These are phyloP conservation scores for Sigmodon hispidus DNA, from an alignment of 2,113 vertebrate genomes.

Conservation along the genomic window DNA sequence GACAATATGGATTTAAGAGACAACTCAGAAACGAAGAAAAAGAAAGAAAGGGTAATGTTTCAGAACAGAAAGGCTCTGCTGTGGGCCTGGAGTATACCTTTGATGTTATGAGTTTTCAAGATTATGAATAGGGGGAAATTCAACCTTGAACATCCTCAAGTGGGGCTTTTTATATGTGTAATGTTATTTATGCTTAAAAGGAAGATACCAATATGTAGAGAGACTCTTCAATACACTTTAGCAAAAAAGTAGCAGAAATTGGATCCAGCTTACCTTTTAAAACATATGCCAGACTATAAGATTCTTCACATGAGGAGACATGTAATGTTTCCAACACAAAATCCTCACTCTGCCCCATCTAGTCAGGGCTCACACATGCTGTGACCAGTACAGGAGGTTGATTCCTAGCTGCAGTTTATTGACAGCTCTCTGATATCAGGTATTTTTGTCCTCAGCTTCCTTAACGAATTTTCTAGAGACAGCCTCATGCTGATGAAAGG, in stretches of 20 bases:
- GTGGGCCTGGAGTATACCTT: background rate
- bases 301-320: background rate
- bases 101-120: background rate
- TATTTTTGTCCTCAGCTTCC: background rate
- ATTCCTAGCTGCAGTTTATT: background rate
- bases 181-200: background rate
- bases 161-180: background rate
- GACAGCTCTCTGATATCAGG: background rate
- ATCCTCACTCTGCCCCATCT: background rate
- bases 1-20: background rate
- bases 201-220: background rate
- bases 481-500: background rate
- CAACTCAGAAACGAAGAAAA: background rate
- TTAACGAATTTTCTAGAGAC: background rate
- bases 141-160: background rate
- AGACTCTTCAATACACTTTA: background rate
- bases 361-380: background rate
- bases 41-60: background rate
- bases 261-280: background rate
- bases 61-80: background rate
- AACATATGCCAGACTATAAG: background rate
- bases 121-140: background rate
- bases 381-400: background rate
- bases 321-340: background rate
- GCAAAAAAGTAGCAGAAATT: background rate